Base-by-base conservation (phyloP, 2,888 invertebrate genomes). In the Crematogaster levior region DNA sequence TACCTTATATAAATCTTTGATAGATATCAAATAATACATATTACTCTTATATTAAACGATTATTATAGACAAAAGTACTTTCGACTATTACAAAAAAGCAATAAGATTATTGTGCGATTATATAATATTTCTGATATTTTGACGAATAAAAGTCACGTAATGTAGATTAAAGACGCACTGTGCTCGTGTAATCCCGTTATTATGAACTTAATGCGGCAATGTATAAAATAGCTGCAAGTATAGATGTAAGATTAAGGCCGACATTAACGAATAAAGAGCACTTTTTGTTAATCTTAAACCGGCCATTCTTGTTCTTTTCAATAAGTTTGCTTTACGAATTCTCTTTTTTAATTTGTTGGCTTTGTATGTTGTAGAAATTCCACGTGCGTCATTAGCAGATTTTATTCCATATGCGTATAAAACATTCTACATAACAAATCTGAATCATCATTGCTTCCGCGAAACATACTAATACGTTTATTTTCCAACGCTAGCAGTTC, bases 241-340 rank as follows among this genome's bases (percentile, higher is more conserved):
- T 27, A 21, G 46, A 66, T 40, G 30, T 79, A n/a, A n/a, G 68
- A 77, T 18, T 79, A 70, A 46, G 5, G 9, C 2, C 1, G 56
- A 68, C 30, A n/a, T 43, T 34, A 24, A 46, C 18, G 40, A 68
- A 43, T 18, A 70, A 30, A 58, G 24, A 56, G 18, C 12, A 34
- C n/a, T 18, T 43, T 46, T 15, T 10, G 34, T 77, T 37, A 5
- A 43, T 40, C 30, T 34, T 24, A 18, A n/a, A n/a, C n/a, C n/a
- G n/a, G n/a, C n/a, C n/a, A n/a, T n/a, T n/a, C n/a, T n/a, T n/a
- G n/a, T n/a, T n/a, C n/a, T n/a, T n/a, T n/a, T n/a, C n/a, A n/a
- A n/a, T n/a, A n/a, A n/a, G n/a, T n/a, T n/a, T n/a, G n/a, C n/a
- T n/a, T n/a, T n/a, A n/a, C n/a, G n/a, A n/a, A n/a, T n/a, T n/a